Percentiles rank a stretch among this genome's conserved stretches.
Evolutionary conservation across 2,113 vertebrate genomes (phyloP).

Genomic region (Melanerpes aurifrons): DNA sequence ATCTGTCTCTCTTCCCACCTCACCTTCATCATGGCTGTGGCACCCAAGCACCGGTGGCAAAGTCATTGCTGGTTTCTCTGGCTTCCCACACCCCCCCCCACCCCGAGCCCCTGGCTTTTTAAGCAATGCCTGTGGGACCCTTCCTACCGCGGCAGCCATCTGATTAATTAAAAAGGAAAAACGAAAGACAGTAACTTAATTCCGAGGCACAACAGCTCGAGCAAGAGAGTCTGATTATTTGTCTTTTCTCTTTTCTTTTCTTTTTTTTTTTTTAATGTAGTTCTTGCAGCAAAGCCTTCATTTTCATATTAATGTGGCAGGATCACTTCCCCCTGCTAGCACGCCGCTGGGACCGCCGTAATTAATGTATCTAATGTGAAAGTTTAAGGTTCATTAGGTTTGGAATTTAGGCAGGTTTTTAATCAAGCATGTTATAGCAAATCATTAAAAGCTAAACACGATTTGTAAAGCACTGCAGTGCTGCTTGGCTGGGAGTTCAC

Average conservation of each 20-base stretch:
- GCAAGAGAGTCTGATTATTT: background rate
- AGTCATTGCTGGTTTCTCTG: background rate
- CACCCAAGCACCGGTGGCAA: background rate
- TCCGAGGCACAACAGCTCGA: conserved; percentile 13
- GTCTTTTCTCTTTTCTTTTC: background rate
- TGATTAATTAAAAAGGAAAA: conserved; percentile 60
- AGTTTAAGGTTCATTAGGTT: conserved; percentile 73
- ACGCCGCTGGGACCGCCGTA: conserved; percentile 47
- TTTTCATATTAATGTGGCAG: conserved; percentile 53
- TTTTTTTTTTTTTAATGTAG: background rate
- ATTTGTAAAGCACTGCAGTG: background rate
- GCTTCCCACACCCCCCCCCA: background rate
- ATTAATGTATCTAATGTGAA: conserved; percentile 71
- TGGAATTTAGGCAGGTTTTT: conserved; percentile 67
- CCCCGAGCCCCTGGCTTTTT: background rate
- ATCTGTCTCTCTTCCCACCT: background rate
- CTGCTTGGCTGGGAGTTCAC: background rate
- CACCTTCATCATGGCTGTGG: background rate
- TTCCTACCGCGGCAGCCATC: background rate
- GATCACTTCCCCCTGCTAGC: background rate
- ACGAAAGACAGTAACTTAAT: conserved; percentile 50
- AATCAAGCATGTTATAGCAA: conserved; percentile 70
- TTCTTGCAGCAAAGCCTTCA: conserved; percentile 42
- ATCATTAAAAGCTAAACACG: conserved; percentile 57
- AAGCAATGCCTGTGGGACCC: background rate